These are phyloP conservation scores for Sceliomorpha sp. DNA, from an alignment of 2,888 invertebrate genomes.

Conservation along the genomic window DNA sequence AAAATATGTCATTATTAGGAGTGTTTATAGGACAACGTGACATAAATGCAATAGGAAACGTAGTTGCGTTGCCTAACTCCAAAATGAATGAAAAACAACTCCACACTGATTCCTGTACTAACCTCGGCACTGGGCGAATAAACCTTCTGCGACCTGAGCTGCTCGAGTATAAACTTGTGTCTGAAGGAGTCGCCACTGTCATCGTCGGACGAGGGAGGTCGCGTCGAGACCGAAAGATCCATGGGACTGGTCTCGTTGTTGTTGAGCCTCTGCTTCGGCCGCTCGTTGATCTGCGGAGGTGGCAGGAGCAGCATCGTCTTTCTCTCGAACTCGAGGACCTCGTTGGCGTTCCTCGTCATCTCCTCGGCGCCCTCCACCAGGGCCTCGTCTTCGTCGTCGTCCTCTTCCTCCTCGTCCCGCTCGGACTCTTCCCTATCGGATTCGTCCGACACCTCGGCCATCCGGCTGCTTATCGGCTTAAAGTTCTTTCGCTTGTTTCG, in stretches of 20 bases:
- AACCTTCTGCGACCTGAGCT: slow-evolving; percentile 74
- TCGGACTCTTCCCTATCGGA: slow-evolving; percentile 63
- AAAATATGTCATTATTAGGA: too few species aligned
- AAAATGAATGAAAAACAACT: background rate
- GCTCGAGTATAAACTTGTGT: slow-evolving; percentile 77
- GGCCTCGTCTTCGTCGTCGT: slow-evolving; percentile 46
- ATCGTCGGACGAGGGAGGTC: slow-evolving; percentile 75
- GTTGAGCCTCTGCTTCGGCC: slow-evolving; percentile 66
- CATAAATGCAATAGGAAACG: too few species aligned
- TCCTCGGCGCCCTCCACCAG: slow-evolving; percentile 39
- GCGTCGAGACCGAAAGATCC: slow-evolving; percentile 76
- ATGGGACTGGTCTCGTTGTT: slow-evolving; percentile 77
- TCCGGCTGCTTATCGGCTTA: slow-evolving; percentile 79
- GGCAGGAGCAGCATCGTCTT: slow-evolving; percentile 66
- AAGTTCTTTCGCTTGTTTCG: slow-evolving; percentile 82
- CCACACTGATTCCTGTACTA: slow-evolving; percentile 38
- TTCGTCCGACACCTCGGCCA: slow-evolving; percentile 79
- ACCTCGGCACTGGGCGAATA: slow-evolving; percentile 76
- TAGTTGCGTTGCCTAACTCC: too few species aligned
- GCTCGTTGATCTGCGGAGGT: slow-evolving; percentile 63
- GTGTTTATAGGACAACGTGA: too few species aligned
- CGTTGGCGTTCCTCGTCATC: slow-evolving; percentile 46
- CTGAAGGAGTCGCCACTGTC: slow-evolving; percentile 77
- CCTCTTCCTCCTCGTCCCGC: slow-evolving; percentile 50
- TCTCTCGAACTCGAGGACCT: slow-evolving; percentile 69